Percentiles rank a stretch among this genome's conserved stretches.
Evolutionary conservation across 2,797 vertebrate genomes (phyloP).

Genomic region (Poeciliopsis paucimaculata): DNA sequence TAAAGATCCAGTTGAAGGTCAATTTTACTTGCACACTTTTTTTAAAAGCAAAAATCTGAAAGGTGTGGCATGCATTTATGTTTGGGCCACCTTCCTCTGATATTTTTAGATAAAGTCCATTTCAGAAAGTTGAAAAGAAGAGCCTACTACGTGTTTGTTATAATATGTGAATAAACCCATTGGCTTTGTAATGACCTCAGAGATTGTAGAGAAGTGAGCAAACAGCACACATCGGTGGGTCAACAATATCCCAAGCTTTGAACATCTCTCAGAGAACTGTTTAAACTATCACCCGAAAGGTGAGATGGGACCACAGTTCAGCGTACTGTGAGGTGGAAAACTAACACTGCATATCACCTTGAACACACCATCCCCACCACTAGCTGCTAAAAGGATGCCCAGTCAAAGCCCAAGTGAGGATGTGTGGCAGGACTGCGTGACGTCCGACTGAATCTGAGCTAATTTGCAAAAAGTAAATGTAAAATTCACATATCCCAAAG

Average conservation of each 20-base stretch:
- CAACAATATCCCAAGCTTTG: too few relatives aligned
- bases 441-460: neutral
- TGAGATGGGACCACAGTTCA: neutral
- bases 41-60: too few relatives aligned
- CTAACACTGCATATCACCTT: neutral
- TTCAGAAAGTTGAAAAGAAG: neutral
- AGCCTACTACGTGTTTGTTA: neutral
- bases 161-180: neutral
- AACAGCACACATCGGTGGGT: neutral
- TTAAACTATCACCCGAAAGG: neutral
- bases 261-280: too few relatives aligned
- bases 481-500: neutral
- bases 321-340: neutral
- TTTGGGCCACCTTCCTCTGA: too few relatives aligned
- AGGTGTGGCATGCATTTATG: too few relatives aligned
- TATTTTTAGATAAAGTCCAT: neutral
- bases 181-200: neutral
- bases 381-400: neutral
- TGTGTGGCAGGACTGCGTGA: neutral
- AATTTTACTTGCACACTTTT: neutral
- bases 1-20: neutral
- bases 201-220: neutral
- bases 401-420: neutral
- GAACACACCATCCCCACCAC: neutral
- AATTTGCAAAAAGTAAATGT: neutral